Evolutionary conservation across 2,797 vertebrate genomes (phyloP).

Genomic region (Periophthalmus magnuspinnatus): DNA sequence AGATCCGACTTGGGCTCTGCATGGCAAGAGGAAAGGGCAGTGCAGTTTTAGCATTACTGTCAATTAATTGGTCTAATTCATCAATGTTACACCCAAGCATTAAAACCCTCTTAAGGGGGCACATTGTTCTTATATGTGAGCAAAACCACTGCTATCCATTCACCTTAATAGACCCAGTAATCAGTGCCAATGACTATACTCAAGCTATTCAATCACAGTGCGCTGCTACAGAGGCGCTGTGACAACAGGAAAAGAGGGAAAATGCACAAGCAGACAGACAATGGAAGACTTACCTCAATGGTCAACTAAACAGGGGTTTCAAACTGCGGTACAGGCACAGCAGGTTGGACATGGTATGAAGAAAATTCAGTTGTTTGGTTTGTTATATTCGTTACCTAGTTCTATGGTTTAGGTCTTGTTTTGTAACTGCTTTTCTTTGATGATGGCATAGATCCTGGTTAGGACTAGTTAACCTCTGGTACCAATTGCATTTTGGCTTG

Average conservation of each 20-base stretch:
- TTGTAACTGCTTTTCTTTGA: background rate
- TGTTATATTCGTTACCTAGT: too few species aligned
- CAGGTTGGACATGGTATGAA: background rate
- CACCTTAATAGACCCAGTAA: conserved; percentile 75
- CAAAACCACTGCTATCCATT: conserved; percentile 59
- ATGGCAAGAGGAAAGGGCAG: conserved; percentile 54
- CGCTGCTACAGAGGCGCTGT: conserved; percentile 43
- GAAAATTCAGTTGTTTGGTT: background rate
- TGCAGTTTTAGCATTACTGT: conserved; percentile 57
- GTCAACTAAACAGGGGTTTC: conserved; percentile 21
- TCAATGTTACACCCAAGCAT: conserved; percentile 66
- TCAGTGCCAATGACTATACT: conserved; percentile 70
- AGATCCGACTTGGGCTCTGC: conserved; percentile 94
- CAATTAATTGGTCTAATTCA: conserved; percentile 71
- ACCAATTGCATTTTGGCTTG: background rate
- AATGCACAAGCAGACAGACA: conserved; percentile 58
- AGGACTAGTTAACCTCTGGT: background rate
- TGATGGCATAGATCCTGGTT: background rate
- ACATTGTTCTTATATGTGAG: conserved; percentile 68
- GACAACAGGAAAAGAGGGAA: conserved; percentile 38
- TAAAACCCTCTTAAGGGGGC: conserved; percentile 62
- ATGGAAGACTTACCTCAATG: conserved; percentile 52
- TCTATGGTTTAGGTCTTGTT: background rate
- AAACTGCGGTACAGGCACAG: background rate
- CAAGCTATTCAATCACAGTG: conserved; percentile 61